A percentile compares a stretch with the other conserved stretches of the same genome.
phyloP scores from a whole-genome alignment of 1,140 invertebrate genomes.

The Thaumatotibia leucotreta region DNA sequence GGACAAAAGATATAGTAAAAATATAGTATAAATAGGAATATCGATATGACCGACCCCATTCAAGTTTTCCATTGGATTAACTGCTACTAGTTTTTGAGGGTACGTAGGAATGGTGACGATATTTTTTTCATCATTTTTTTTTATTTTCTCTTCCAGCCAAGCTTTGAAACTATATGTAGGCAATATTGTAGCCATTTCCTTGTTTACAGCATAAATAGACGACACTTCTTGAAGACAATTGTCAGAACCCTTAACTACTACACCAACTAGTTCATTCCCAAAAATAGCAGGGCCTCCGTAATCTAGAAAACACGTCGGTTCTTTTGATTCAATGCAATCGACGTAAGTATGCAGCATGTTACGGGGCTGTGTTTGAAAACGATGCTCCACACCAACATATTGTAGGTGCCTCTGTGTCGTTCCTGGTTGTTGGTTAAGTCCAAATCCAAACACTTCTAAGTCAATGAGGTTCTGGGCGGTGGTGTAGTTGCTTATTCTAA shows the following conservation, averaged over 20 bases:
- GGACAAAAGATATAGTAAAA: neutral
- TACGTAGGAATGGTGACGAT: neutral
- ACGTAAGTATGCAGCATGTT: constrained; percentile 42
- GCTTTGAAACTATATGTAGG: constrained; percentile 51
- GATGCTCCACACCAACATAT: constrained; percentile 50
- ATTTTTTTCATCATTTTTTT: constrained; percentile 28
- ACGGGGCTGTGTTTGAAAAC: constrained; percentile 20
- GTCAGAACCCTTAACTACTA: constrained; percentile 44
- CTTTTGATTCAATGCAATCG: constrained; percentile 61
- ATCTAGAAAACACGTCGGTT: constrained; percentile 59
- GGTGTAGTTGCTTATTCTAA: constrained; percentile 50
- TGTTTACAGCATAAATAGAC: constrained; percentile 47
- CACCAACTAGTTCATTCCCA: constrained; percentile 52
- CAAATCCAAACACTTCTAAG: constrained; percentile 55
- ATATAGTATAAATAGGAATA: neutral
- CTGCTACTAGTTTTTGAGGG: neutral
- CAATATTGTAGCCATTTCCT: constrained; percentile 45
- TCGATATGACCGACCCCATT: neutral
- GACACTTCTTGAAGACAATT: constrained; percentile 55
- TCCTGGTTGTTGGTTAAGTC: constrained; percentile 51
- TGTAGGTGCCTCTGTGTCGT: constrained; percentile 49
- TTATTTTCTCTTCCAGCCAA: constrained; percentile 55
- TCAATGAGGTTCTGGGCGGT: constrained; percentile 29
- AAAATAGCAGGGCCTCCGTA: constrained; percentile 54
- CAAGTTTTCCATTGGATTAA: neutral